Evolutionary conservation across 1,140 invertebrate species (phyloP).

Genomic region (Teleogryllus occipitalis): DNA sequence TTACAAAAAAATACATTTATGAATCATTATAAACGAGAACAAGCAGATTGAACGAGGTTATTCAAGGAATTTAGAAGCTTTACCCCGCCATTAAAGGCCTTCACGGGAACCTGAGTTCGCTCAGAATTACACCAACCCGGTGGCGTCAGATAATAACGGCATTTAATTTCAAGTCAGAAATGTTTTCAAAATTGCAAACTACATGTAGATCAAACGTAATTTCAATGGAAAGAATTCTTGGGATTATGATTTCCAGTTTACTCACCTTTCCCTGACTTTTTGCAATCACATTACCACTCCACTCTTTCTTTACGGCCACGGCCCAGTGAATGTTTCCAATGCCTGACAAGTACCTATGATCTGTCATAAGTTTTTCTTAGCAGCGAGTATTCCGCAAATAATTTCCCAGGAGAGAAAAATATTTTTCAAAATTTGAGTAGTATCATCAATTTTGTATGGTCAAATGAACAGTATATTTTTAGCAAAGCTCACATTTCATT

Average conservation of each 20-base stretch:
- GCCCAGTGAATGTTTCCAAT: not conserved
- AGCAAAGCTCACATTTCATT: not conserved
- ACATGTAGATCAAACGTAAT: not conserved
- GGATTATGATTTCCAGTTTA: conserved; percentile 27
- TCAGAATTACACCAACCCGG: not conserved
- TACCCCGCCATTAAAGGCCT: conserved; percentile 14
- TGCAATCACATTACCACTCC: conserved; percentile 47
- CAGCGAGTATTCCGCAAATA: not conserved
- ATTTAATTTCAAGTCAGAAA: not conserved
- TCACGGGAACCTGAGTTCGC: conserved; percentile 7
- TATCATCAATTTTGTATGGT: not conserved
- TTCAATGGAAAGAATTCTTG: not conserved
- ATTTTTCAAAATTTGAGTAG: not conserved
- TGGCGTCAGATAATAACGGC: conserved; percentile 10
- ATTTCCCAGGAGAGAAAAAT: not conserved
- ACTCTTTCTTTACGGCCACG: conserved; percentile 32
- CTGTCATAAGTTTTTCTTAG: conserved; percentile 8
- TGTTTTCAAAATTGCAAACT: not conserved
- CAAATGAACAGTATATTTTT: not conserved
- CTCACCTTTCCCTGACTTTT: conserved; percentile 45
- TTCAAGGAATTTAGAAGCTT: not conserved
- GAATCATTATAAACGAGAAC: not conserved
- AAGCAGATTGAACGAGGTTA: not conserved
- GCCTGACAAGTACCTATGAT: conserved; percentile 7
- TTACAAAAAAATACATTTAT: not conserved